Percentiles rank a stretch among this genome's conserved stretches.
Conservation (phyloP, 2,797 vertebrate species). For the Toxotes lorentzi region DNA sequence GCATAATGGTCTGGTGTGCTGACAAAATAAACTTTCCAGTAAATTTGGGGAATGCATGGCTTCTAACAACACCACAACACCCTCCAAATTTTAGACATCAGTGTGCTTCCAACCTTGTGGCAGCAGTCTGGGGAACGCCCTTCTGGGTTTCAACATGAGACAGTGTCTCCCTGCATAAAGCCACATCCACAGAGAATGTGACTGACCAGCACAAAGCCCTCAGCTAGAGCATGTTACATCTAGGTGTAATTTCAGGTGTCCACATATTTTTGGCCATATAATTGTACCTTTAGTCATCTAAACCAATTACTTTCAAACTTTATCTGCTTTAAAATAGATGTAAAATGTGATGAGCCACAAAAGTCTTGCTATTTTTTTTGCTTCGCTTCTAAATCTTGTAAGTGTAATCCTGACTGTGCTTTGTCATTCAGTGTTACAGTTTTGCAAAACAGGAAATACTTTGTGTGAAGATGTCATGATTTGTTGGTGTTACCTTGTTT, state of each 20-base stretch:
- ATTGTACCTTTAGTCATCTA: neutral
- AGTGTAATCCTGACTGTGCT: neutral
- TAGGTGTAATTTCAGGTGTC: neutral
- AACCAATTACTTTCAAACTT: neutral
- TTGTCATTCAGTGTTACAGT: neutral
- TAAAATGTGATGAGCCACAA: neutral
- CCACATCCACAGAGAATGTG: neutral
- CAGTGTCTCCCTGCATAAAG: neutral
- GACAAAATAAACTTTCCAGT: constrained; percentile 4
- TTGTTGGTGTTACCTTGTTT: constrained; percentile 24
- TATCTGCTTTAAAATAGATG: neutral
- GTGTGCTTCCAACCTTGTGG: neutral
- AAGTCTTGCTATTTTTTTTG: neutral
- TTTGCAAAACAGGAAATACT: neutral
- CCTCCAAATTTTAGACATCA: constrained; percentile 3
- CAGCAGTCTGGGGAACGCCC: neutral
- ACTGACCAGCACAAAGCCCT: neutral
- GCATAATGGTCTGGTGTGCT: neutral
- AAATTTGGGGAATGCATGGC: constrained; percentile 14
- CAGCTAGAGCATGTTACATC: neutral
- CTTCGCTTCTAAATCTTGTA: neutral
- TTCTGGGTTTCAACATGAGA: neutral
- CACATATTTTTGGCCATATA: neutral
- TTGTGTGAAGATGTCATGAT: neutral
- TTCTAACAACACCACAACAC: neutral